A percentile compares a stretch with the other conserved stretches of the same genome.
Conservation (phyloP, 1,140 invertebrate genomes). For the Cyphomyrmex costatus region DNA sequence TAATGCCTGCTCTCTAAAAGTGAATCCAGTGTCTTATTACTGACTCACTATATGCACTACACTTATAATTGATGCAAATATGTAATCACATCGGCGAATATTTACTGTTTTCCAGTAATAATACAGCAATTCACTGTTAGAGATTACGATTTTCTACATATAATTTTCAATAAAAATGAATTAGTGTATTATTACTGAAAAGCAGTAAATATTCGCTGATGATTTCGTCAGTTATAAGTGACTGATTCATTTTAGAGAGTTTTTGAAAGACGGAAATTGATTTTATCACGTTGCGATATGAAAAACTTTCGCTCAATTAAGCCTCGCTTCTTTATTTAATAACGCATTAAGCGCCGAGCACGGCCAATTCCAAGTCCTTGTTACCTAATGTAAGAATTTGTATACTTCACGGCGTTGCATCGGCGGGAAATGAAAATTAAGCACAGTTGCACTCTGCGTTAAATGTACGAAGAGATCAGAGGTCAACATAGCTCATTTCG, state of each 20-base stretch:
- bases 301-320: conserved; percentile 42
- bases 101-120: too few relatives aligned
- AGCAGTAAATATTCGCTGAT: too few relatives aligned
- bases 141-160: too few relatives aligned
- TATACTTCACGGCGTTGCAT: background rate
- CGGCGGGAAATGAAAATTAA: background rate
- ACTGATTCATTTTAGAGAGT: too few relatives aligned
- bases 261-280: conserved; percentile 42
- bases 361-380: background rate
- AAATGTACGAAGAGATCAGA: conserved; percentile 6
- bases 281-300: conserved; percentile 26
- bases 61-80: too few relatives aligned
- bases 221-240: too few relatives aligned
- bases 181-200: too few relatives aligned
- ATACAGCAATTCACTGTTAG: too few relatives aligned
- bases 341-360: background rate
- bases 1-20: background rate
- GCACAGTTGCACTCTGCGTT: background rate
- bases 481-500: conserved; percentile 32
- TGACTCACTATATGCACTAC: too few relatives aligned
- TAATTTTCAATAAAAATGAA: too few relatives aligned
- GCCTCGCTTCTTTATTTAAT: conserved; percentile 2
- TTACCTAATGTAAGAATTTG: background rate
- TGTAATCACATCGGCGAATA: too few relatives aligned
- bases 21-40: too few relatives aligned